Evolutionary conservation across 2,888 invertebrate species (phyloP), one percentile per base, ranked within the genome.

Genomic region (Brenthis daphne): DNA sequence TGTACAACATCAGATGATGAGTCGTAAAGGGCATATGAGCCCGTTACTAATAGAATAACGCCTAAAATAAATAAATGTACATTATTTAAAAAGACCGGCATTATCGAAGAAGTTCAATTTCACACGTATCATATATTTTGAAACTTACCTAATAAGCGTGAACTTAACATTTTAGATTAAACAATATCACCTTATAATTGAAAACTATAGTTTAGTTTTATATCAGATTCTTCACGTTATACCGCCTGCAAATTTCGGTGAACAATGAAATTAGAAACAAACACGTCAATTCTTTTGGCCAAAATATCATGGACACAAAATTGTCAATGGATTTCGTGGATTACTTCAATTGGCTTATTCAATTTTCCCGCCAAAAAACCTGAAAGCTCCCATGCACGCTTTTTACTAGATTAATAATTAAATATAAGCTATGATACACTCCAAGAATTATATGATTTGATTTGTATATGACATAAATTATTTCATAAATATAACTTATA

Each of bases 1-100:
- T 97, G 96, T 13, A 98, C 93, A 20, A 99, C 98, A 82, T 96
- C 96, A 47, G 96, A 95, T 29, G 93, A 93, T 1, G 95, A 92
- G 13, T 96, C 94, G 80, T 97, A 97, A 60, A 97, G 87, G 54
- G 86, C 92, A 65, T 82, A 84, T 6, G 90, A 81, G 68, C 89
- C 86, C 66, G 81, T 81, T 64, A 84, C 81, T 72, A 83, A 82
- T 47, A 92, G 75, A 78, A 91, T 82, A 81, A 92, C 76, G 81
- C 91, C 92, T 92, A 77, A 75, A 86, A 86, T 75, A 73, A 75
- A 65, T 57, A 75, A 72, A 60, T 13, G 43, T 43, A 54, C 13
- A 33, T 48, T 37, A 6, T 55, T 66, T 70, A 71, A 74, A 70
- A 75, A 74, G 74, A 78, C 83, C 83, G 83, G 83, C 72, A 77